Base-by-base conservation (phyloP, 2,888 invertebrate genomes). In the Lymantria monacha region DNA sequence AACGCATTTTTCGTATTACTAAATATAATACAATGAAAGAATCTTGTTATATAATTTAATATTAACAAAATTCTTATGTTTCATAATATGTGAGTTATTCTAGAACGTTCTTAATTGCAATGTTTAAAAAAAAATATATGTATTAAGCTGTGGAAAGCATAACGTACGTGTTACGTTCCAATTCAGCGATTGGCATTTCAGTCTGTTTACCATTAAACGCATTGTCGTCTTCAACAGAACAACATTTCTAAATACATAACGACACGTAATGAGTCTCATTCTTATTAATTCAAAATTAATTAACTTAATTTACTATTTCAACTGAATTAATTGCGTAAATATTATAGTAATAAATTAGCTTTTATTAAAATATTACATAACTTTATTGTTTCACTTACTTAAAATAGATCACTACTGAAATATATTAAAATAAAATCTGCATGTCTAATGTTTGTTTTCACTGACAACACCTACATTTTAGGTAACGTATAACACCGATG, bases 131-230 rank as follows among this genome's bases (percentile, higher is more conserved):
- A 56, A 56, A 53, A 63, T 57, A 57, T 59, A 54, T 57, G n/a
- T n/a, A 55, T 22, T 22, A 22, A 22, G 54, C 83, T 85, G n/a
- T 87, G 84, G 89, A 90, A 90, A 90, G 89, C 83, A 64, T 63
- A 72, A 73, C 70, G 74, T 71, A 67, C 77, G 74, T 69, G 60
- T 73, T 70, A 66, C 76, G 86, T 84, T 81, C 77, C 86, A 79
- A 67, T 64, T 77, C 73, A 83, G 67, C 65, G 87, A 75, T 74
- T 79, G 85, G 85, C 79, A 85, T 82, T 38, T 76, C 72, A 70
- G 74, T 59, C 62, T 64, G 70, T 61, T 70, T 69, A 74, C 75
- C 72, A 74, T 77, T 79, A 73, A n/a, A 78, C 79, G 72, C 73
- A 74, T 77, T 67, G 65, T 62, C 64, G 69, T 59, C 50, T 49